Evolutionary conservation across 2,113 vertebrate genomes (phyloP), one percentile per base, ranked within the genome.

Genomic region (Melanerpes aurifrons): DNA sequence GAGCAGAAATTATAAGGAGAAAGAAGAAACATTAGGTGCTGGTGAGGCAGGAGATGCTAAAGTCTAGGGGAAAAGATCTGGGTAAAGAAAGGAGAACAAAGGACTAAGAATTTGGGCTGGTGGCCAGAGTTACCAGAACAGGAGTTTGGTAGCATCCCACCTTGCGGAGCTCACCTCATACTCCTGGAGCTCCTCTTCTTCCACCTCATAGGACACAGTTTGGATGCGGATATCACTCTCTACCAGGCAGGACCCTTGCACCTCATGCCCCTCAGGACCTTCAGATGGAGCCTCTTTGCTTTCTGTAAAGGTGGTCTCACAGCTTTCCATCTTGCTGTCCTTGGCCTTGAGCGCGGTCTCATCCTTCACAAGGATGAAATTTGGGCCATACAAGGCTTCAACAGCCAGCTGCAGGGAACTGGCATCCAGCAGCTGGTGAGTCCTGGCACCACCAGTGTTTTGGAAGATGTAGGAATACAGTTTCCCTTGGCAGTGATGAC

Each of bases 231-330:
- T 97, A 58, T 99, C 98, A 0, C 98, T 98, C 37, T 99, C 98
- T 28, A 83, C 82, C 62, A 94, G 90, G 56, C 94, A 97, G 15
- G 96, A 95, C 66, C 97, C 98, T 81, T 98, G 98, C 2, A 89
- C 83, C 79, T 98, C 98, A 0, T 97, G 97, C 16, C 94, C 97
- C 17, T 98, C 98, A 0, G 92, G 64, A 71, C 92, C 66, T n/a
- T 97, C 98, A 3, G 88, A 40, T 7, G 96, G 96, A 69, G 97
- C 90, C 21, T 98, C 98, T 92, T 98, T 98, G 95, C 97, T 98
- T 96, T 99, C 99, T 1, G 96, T 98, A 97, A 99, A 99, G 84
- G 99, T 99, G 76, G 99, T 99, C 98, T 99, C 99, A 3, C 99
- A 99, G 91, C 98, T 99, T 92, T 98, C 98, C 5, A 75, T 97